Conservation (phyloP, 2,797 vertebrate genomes). For the Semotilus atromaculatus region DNA sequence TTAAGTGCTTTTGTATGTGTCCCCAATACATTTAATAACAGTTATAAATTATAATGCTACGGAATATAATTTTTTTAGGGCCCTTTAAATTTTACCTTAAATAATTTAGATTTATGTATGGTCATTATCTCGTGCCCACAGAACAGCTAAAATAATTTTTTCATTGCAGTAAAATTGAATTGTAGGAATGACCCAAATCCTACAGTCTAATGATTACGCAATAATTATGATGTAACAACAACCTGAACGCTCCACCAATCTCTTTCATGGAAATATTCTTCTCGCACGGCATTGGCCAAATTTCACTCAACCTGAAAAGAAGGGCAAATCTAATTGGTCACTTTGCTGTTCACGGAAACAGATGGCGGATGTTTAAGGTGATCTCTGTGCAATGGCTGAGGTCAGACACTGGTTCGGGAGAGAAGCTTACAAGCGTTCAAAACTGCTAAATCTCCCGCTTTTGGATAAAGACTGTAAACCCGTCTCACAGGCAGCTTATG, state of each 20-base stretch:
- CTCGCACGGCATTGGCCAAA: conserved; percentile 31
- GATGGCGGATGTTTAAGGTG: background rate
- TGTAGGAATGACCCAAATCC: background rate
- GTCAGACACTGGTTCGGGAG: conserved; percentile 41
- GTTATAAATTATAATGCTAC: background rate
- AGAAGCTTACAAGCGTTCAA: conserved; percentile 24
- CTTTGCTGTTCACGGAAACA: background rate
- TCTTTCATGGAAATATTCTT: background rate
- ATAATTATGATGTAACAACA: background rate
- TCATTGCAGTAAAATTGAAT: too few relatives aligned
- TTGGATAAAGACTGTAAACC: background rate
- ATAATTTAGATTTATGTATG: background rate
- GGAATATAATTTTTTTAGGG: background rate
- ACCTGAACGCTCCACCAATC: background rate
- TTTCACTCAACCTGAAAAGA: background rate
- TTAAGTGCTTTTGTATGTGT: background rate
- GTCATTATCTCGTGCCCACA: background rate
- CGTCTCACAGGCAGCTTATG: background rate
- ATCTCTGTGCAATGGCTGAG: conserved; percentile 53
- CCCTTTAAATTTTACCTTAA: background rate
- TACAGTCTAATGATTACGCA: background rate
- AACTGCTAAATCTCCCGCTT: background rate
- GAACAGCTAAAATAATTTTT: background rate
- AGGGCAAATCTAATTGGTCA: conserved; percentile 26
- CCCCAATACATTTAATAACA: background rate